phyloP scores from a whole-genome alignment of 2,797 vertebrate species.

The Pogoniulus pusillus region DNA sequence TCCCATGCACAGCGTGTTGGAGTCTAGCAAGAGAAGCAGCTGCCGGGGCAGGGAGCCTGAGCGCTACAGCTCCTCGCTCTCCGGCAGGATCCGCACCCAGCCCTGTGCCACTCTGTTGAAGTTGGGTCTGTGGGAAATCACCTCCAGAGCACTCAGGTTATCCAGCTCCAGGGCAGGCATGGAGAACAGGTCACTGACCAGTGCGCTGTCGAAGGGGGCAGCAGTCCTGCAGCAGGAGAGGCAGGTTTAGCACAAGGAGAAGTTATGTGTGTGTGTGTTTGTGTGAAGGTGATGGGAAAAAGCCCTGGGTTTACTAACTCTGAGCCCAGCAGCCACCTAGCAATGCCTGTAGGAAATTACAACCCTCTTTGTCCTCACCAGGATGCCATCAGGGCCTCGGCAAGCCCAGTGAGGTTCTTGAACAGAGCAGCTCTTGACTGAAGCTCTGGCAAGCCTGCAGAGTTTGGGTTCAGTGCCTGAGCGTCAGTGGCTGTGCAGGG shows the following conservation, averaged over 20 bases:
- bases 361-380: not conserved
- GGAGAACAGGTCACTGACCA: constrained; percentile 74
- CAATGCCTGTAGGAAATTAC: not conserved
- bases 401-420: accelerated
- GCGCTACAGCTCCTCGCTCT: constrained; percentile 89
- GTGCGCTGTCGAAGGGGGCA: constrained; percentile 82
- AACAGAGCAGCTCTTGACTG: not conserved
- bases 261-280: accelerated
- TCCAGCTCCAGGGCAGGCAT: constrained; percentile 75
- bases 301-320: not conserved
- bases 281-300: not conserved
- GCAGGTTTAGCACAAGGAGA: not conserved
- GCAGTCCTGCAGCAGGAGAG: constrained; percentile 80
- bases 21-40: constrained; percentile 1
- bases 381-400: not conserved
- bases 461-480: not conserved
- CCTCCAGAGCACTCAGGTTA: constrained; percentile 68
- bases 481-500: not conserved
- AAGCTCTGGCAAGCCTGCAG: not conserved
- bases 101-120: constrained; percentile 92
- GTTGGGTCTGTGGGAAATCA: constrained; percentile 82
- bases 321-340: not conserved
- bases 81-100: constrained; percentile 83
- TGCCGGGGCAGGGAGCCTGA: accelerated
- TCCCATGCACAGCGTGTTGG: accelerated